Evolutionary conservation across 1,140 invertebrate species (phyloP).

Genomic region (Trichonephila inaurata): DNA sequence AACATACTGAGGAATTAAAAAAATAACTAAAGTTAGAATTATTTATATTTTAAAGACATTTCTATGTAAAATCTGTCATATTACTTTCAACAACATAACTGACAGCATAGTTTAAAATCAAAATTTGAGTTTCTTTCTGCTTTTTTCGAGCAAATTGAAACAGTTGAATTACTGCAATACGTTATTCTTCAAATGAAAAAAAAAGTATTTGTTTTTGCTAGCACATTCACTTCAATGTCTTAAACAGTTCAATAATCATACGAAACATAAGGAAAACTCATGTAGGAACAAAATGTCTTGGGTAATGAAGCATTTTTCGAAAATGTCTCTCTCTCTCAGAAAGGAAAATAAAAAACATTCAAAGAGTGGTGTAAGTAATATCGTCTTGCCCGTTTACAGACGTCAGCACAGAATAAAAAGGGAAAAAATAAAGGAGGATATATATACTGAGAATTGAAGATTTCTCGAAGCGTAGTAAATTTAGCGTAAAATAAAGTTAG

Average conservation of each 20-base stretch:
- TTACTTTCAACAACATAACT: too few relatives aligned
- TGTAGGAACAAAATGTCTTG: background rate
- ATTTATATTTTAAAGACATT: too few relatives aligned
- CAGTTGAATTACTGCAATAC: too few relatives aligned
- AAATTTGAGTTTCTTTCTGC: too few relatives aligned
- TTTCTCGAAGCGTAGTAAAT: slow-evolving; percentile 22
- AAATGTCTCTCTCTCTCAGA: background rate
- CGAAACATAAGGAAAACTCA: background rate
- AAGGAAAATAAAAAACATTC: slow-evolving; percentile 14
- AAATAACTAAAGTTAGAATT: too few relatives aligned
- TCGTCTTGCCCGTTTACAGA: slow-evolving; percentile 39
- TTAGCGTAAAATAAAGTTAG: slow-evolving; percentile 57
- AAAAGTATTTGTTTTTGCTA: background rate
- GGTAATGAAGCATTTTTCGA: slow-evolving; percentile 12
- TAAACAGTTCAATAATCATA: slow-evolving; percentile 7
- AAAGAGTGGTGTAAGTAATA: slow-evolving; percentile 22
- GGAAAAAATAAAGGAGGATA: background rate
- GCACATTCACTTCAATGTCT: background rate
- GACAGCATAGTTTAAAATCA: too few relatives aligned
- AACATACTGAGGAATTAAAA: too few relatives aligned
- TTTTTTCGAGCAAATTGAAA: too few relatives aligned
- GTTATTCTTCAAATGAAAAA: too few relatives aligned
- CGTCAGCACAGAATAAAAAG: slow-evolving; percentile 23
- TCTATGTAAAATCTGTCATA: too few relatives aligned
- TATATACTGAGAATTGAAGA: background rate